Percentiles rank a stretch among this genome's conserved stretches.
Evolutionary conservation across 1,140 invertebrate species (phyloP).

Genomic region (Adoxophyes honmai): DNA sequence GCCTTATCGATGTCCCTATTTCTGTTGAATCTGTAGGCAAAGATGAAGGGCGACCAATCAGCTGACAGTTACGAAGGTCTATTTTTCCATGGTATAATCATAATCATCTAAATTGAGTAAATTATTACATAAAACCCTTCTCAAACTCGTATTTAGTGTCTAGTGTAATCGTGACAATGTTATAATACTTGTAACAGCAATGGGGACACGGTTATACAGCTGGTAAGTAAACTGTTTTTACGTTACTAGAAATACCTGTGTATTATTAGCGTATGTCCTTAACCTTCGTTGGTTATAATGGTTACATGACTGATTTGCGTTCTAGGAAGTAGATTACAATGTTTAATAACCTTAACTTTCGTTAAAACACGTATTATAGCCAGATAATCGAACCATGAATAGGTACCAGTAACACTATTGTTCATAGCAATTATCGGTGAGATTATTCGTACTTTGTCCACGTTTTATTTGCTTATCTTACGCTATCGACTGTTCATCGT

Average conservation of each 20-base stretch:
- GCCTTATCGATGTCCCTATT: not conserved
- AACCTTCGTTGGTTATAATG: conserved; percentile 14
- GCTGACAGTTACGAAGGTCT: conserved; percentile 55
- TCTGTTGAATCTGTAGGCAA: conserved; percentile 8
- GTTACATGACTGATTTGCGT: conserved; percentile 9
- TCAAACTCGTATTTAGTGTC: conserved; percentile 24
- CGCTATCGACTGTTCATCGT: not conserved
- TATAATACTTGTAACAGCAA: not conserved
- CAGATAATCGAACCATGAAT: not conserved
- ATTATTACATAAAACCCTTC: conserved; percentile 71
- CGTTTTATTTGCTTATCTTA: not conserved
- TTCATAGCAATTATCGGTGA: not conserved
- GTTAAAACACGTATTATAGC: not conserved
- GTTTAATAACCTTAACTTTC: conserved; percentile 29
- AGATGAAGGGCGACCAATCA: conserved; percentile 52
- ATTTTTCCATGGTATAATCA: conserved; percentile 61
- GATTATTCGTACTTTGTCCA: conserved; percentile 8
- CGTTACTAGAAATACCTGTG: conserved; percentile 8
- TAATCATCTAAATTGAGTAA: conserved; percentile 52
- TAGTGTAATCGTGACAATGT: conserved; percentile 21
- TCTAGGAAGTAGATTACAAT: not conserved
- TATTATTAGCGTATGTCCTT: conserved; percentile 16
- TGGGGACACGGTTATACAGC: conserved; percentile 12
- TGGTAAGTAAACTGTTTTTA: conserved; percentile 24
- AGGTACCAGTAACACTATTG: no score